Evolutionary conservation across 2,113 vertebrate species (phyloP), one percentile per base, ranked within the genome.

Genomic region (Drymodes brunneopygia): DNA sequence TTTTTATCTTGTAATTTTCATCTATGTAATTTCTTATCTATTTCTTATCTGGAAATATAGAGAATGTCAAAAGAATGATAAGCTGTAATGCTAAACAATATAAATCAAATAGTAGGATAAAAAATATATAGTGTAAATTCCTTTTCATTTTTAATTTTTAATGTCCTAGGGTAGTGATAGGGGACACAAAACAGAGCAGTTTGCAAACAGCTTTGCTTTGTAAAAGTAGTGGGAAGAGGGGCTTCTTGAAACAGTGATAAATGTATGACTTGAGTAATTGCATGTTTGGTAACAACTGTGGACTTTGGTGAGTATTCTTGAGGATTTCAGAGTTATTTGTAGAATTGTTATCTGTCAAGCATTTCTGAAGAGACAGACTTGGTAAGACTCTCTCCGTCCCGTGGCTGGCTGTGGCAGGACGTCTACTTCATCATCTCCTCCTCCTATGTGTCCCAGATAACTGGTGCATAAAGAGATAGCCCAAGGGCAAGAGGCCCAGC

Each of bases 251-350:
- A 15, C 24, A 31, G 17, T 25, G 13, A 31, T 42, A 85, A 65
- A 50, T 57, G 2, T 40, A 6, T 29, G 8, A 57, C 24, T 48
- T 29, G 24, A 25, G 12, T 29, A 31, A 72, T 29, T 0, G 0
- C 1, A 11, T 5, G 16, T 77, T 70, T 61, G 31, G 19, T 31
- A 83, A 16, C 10, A 75, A 20, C 20, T 42, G 9, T 54, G 27
- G 31, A n/a, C 45, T 61, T 62, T 5, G 8, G 9, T 33, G 8
- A 75, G 11, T 28, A 25, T 58, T 38, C n/a, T 31, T 10, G 1
- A 40, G 66, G 31, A 47, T 51, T 75, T 51, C 57, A 56, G 17
- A 58, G 23, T 66, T 83, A 44, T 58, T 60, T 75, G 9, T 0
- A 2, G 25, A 80, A 28, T 25, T 23, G 3, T 25, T 65, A 57